Conservation (phyloP, 2,797 vertebrate species). For the Artibeus jamaicensis region DNA sequence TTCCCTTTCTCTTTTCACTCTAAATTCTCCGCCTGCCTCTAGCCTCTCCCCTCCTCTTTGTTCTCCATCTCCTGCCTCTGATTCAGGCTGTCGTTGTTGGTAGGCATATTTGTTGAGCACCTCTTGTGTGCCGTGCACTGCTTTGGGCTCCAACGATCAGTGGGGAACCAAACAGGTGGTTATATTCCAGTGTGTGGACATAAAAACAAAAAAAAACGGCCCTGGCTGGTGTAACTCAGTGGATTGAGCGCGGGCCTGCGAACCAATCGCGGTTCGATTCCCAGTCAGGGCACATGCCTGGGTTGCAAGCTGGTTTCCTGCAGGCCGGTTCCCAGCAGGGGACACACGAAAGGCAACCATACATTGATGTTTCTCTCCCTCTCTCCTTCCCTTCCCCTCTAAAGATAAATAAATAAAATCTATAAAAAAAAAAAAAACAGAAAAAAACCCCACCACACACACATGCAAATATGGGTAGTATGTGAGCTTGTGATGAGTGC, state of each 20-base stretch:
- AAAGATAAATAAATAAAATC: no score
- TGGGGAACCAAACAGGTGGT: neutral
- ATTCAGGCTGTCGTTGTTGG: neutral
- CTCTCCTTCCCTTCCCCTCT: no score
- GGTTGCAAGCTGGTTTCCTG: no score
- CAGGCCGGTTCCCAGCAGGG: no score
- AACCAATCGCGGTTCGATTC: no score
- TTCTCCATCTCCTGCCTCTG: neutral
- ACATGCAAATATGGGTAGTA: neutral
- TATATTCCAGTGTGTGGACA: neutral
- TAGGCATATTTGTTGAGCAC: neutral
- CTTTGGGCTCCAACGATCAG: neutral
- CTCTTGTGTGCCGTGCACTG: neutral
- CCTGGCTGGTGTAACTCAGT: no score
- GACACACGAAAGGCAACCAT: no score
- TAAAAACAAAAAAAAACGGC: neutral
- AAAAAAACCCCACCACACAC: neutral
- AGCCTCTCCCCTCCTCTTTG: neutral
- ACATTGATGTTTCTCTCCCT: no score
- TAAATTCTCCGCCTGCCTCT: neutral
- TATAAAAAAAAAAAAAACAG: no score
- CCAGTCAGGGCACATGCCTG: no score
- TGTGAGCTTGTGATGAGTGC: neutral
- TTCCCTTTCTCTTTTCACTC: neutral
- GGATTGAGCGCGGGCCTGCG: no score